These are phyloP conservation scores for Isurus oxyrinchus DNA, from an alignment of 2,113 vertebrate genomes.

Conservation along the genomic window DNA sequence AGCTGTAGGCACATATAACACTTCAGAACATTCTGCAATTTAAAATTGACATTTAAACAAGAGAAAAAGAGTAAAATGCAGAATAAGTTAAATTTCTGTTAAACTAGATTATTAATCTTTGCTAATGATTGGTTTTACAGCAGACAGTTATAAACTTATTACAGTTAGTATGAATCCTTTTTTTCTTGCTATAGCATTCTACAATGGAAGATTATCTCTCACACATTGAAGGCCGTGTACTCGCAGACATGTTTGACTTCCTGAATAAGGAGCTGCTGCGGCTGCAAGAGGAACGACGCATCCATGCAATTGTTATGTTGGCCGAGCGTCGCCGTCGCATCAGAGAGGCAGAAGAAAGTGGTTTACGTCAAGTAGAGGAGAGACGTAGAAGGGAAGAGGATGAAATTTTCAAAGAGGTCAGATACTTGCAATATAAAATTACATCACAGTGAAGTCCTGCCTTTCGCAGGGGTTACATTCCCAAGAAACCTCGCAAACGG, in stretches of 20 bases:
- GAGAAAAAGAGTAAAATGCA: neutral
- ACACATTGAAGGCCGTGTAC: slow-evolving; percentile 56
- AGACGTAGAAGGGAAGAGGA: slow-evolving; percentile 68
- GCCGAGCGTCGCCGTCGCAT: slow-evolving; percentile 75
- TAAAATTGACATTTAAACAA: neutral
- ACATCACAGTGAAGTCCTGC: no score
- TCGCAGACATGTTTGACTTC: slow-evolving; percentile 71
- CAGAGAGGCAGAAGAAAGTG: slow-evolving; percentile 82
- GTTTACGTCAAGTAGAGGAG: slow-evolving; percentile 75
- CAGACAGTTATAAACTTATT: neutral
- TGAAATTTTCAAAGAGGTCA: slow-evolving; percentile 80
- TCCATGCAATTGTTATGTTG: slow-evolving; percentile 75
- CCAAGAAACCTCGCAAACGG: no score
- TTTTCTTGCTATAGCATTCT: slow-evolving; percentile 39
- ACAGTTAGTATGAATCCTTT: neutral
- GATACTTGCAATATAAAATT: slow-evolving; percentile 24
- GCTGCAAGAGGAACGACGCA: slow-evolving; percentile 76
- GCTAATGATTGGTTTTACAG: neutral
- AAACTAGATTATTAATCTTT: neutral
- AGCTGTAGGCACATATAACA: neutral
- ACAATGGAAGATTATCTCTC: slow-evolving; percentile 58
- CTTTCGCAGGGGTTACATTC: no score
- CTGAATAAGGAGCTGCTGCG: slow-evolving; percentile 83
- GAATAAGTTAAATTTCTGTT: neutral
- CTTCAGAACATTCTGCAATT: neutral